Evolutionary conservation across 2,113 vertebrate species (phyloP).

Genomic region (Sarotherodon lohbergeri): DNA sequence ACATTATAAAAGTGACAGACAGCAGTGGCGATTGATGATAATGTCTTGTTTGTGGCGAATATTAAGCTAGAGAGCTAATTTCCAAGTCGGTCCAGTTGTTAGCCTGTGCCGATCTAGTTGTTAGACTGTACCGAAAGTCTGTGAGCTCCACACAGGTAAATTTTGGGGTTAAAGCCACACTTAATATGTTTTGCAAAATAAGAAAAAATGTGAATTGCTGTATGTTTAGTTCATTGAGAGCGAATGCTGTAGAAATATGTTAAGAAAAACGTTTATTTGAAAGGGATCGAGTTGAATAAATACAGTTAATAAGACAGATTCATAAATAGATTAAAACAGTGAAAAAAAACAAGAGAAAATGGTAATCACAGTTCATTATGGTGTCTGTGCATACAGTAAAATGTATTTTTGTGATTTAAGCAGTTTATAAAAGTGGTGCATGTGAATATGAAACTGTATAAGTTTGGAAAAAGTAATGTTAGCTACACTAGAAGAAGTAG

Average conservation of each 20-base stretch:
- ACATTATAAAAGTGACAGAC: background rate
- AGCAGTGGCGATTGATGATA: background rate
- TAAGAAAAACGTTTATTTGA: background rate
- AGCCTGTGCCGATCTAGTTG: background rate
- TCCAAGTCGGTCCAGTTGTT: background rate
- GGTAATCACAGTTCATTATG: background rate
- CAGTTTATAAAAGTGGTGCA: background rate
- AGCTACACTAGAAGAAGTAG: background rate
- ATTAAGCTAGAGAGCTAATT: background rate
- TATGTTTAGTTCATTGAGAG: background rate
- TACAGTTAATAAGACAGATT: background rate
- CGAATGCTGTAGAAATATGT: background rate
- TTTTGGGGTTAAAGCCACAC: background rate
- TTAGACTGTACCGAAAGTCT: background rate
- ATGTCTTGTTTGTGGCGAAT: background rate
- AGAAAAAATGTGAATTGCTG: background rate
- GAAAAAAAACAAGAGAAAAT: background rate
- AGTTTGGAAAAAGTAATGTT: accelerated
- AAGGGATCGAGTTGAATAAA: background rate
- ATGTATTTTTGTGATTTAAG: background rate
- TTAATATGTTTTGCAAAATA: background rate
- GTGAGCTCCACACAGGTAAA: background rate
- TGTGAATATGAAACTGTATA: background rate
- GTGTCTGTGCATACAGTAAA: background rate
- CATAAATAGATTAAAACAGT: background rate